Base-by-base conservation (phyloP, 1,140 invertebrate species). In the Lepidurus apus region DNA sequence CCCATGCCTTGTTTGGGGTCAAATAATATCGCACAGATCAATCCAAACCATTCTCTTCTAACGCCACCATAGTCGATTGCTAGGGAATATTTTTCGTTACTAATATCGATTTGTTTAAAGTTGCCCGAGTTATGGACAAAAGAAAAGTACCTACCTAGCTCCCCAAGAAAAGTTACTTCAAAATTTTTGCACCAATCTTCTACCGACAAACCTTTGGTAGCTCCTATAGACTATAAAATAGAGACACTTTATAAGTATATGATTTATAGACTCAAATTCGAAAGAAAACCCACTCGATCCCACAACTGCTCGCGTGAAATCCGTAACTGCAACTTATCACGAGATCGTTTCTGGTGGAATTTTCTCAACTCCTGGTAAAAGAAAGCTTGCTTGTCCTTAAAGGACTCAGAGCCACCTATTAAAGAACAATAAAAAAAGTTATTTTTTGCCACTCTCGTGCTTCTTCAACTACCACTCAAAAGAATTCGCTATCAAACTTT, bases 341-440 rank as follows among this genome's bases (percentile, higher is more conserved):
- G 93, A 82, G 93, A 91, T 83, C 93, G 91, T 80, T 92, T 93
- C 81, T 92, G 91, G 86, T 93, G 93, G 84, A 91, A 91, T 82
- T 94, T 94, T 82, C 95, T 87, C 74, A 97, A 90, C 88, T 96
- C 94, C 84, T 95, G 94, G 85, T 96, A 95, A 86, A 97, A 97
- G 86, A 95, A 96, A 82, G 95, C 93, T 86, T 96, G 93, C 84
- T 97, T 97, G 84, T 97, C 95, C 86, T 95, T 94, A 83, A 98
- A 98, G 42, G 95, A 95, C 87, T 97, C 95, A 42, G 94, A 96
- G 7, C 95, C 95, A 75, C 95, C 88, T 89, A 77, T 83, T 81
- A 74, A 74, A 21, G 21, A 65, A 65, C 13, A 17, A 13, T 65
- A 65, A 65, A 21, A 65, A 21, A 65, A 21, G 21, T 78, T 8